Evolutionary conservation across 2,888 invertebrate species (phyloP).

Genomic region (Julus scandinavius): DNA sequence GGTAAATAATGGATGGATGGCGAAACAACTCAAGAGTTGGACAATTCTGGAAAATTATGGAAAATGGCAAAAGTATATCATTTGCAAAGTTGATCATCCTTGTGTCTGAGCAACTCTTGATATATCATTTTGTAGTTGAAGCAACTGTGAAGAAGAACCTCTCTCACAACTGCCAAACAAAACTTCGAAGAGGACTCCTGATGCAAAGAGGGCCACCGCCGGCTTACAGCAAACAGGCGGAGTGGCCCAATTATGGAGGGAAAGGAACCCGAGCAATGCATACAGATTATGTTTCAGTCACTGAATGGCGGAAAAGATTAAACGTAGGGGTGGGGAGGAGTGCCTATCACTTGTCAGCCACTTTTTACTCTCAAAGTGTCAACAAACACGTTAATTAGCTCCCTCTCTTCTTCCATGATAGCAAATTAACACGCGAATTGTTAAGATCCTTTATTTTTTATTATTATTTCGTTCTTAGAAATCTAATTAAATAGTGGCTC

Average conservation of each 20-base stretch:
- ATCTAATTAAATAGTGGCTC: no score
- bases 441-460: neutral
- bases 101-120: neutral
- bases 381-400: slow-evolving; percentile 31
- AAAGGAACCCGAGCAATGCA: neutral
- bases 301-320: slow-evolving; percentile 39
- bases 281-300: slow-evolving; percentile 4
- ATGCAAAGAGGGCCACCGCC: neutral
- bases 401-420: neutral
- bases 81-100: neutral
- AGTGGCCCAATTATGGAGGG: slow-evolving; percentile 17
- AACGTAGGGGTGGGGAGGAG: neutral
- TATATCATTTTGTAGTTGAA: neutral
- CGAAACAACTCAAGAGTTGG: neutral
- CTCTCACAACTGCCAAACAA: neutral
- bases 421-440: neutral
- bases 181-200: neutral
- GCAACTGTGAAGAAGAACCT: neutral
- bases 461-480: neutral
- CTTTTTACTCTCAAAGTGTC: slow-evolving; percentile 8
- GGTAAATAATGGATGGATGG: neutral
- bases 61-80: neutral
- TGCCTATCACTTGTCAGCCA: slow-evolving; percentile 34
- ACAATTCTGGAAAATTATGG: no score
- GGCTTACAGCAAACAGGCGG: neutral